These are phyloP conservation scores for Cephalotes varians DNA, from an alignment of 2,888 invertebrate genomes.

Conservation along the genomic window DNA sequence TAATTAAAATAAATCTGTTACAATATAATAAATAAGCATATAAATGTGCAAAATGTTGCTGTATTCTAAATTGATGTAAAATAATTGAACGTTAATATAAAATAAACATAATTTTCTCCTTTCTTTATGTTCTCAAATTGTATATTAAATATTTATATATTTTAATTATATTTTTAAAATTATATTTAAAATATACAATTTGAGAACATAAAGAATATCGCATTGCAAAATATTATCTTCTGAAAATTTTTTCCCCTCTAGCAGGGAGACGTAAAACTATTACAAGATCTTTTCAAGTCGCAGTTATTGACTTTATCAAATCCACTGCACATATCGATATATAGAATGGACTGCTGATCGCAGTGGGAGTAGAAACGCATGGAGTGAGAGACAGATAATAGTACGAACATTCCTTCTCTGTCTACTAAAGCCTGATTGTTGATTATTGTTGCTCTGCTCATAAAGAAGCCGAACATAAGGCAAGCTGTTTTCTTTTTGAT, in stretches of 20 bases:
- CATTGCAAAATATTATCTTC: background rate
- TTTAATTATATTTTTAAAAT: background rate
- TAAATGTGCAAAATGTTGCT: background rate
- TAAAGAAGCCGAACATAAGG: too few relatives aligned
- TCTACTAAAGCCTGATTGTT: too few relatives aligned
- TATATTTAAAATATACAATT: background rate
- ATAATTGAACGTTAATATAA: conserved; percentile 17
- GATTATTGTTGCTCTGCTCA: too few relatives aligned
- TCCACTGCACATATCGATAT: background rate
- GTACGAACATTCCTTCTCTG: too few relatives aligned
- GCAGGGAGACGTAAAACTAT: background rate
- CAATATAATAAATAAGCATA: background rate
- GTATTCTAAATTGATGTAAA: background rate
- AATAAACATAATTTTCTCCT: background rate
- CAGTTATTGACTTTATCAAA: conserved; percentile 5
- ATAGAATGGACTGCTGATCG: too few relatives aligned
- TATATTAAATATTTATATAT: background rate
- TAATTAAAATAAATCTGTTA: background rate
- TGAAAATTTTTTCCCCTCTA: background rate
- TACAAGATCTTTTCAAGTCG: background rate
- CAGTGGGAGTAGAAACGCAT: too few relatives aligned
- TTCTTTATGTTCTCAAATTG: background rate
- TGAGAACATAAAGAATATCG: background rate
- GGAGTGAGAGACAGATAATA: too few relatives aligned
- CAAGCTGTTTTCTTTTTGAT: too few relatives aligned